These are phyloP conservation scores for Xenus cinereus DNA, from an alignment of 2,113 vertebrate genomes.

Conservation along the genomic window DNA sequence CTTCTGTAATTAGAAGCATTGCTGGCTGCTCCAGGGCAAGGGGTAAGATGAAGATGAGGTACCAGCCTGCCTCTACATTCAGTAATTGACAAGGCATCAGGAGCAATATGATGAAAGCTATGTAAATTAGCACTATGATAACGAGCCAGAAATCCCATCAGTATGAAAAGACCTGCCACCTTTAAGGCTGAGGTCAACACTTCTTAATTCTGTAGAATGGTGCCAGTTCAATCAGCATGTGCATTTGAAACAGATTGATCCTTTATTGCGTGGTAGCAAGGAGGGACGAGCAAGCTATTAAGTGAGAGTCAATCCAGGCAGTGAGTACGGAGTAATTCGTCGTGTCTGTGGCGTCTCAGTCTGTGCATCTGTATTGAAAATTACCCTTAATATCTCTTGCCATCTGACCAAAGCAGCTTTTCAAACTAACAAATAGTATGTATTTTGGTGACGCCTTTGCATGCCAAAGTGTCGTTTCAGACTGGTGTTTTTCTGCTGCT, in stretches of 20 bases:
- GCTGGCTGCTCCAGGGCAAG: not conserved
- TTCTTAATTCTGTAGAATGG: not conserved
- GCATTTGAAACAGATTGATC: not conserved
- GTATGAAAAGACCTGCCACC: not conserved
- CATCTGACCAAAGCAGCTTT: not conserved
- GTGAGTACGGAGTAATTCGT: not conserved
- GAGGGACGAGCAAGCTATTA: not conserved
- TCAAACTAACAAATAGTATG: not conserved
- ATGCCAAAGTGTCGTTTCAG: not conserved
- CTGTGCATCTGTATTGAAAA: not conserved
- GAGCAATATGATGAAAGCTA: not conserved
- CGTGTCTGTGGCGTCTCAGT: not conserved
- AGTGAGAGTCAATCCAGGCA: not conserved
- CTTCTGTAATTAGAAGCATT: not conserved
- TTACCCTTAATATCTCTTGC: not conserved
- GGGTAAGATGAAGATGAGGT: not conserved
- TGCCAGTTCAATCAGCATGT: not conserved
- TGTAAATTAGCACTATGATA: slow-evolving; percentile 29
- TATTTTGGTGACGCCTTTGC: not conserved
- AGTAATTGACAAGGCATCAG: not conserved
- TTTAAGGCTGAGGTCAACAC: not conserved
- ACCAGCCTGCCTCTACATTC: not conserved
- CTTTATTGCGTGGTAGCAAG: not conserved
- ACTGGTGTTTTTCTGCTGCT: not conserved
- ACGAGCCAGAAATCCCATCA: not conserved